Base-by-base conservation (phyloP, 2,888 invertebrate species). In the Chesias legatella region DNA sequence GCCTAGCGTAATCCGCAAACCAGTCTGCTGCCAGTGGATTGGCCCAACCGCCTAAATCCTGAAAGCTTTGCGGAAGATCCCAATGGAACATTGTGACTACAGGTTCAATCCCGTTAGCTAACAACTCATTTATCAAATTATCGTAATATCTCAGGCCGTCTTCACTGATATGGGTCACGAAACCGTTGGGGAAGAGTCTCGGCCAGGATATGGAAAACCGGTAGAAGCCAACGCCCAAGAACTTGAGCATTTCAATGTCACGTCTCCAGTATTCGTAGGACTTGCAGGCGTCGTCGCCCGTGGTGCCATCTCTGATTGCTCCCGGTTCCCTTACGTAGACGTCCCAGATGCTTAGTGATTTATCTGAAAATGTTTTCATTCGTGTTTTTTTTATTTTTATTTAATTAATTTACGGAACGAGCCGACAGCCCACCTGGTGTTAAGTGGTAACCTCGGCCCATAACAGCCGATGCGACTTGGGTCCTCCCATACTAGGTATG, bases 191-290 rank as follows among this genome's bases (percentile, higher is more conserved):
- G 0, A 79, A 53, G 0, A 93, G 70, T 10, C 93, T 72, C 0
- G 90, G 48, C 93, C 93, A 93, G 0, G 91, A 88, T 43, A 91
- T 69, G 1, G 90, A 90, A 56, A 91, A 90, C 38, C 74, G 69
- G 40, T 75, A 90, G 43, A 80, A 80, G 25, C 89, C 50, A 0
- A 88, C 70, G 0, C 78, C 79, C 27, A 88, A 30, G n/a, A 79
- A 60, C 1, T 51, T 51, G 0, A 76, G 44, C 20, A 80, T 59
- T 22, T 65, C 53, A 0, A 88, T 60, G 38, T 88, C 88, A 9
- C 90, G 88, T 53, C 79, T 73, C 66, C 89, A 91, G 43, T 81
- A 85, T 56, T 90, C 80, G 68, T 67, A 73, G 6, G 73, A 73
- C 36, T 70, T 62, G 6, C 63, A 58, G 0, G 71, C 63, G 0